Evolutionary conservation across 2,113 vertebrate genomes (phyloP), one percentile per base, ranked within the genome.

Genomic region (Eurypyga helias): DNA sequence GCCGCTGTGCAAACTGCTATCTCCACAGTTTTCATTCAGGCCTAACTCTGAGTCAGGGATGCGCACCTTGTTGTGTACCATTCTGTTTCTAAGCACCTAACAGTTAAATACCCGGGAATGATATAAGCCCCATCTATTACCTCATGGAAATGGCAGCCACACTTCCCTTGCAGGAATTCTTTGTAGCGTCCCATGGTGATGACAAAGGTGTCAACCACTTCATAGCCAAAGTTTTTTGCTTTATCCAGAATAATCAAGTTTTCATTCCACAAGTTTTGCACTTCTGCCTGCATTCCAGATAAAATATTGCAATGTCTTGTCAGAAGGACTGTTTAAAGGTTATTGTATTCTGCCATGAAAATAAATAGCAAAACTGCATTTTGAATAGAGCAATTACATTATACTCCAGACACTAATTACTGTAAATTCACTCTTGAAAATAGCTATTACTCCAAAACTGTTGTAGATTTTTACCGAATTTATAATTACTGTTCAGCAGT

Each of bases 131-230:
- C 70, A 95, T 75, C 19, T 29, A 75, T 95, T 98, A 99, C 99
- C 99, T 99, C 99, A 57, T 99, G 99, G 66, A 99, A 99, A 98
- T 99, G 99, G 81, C 99, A 99, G 62, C 99, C 99, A 2, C 99
- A 99, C 11, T 97, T 98, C 11, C 99, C 99, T 95, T 99, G 99
- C 80, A 99, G 98, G 93, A 99, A 99, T 97, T 99, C 99, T 90
- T 99, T 99, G 96, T 99, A 98, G 25, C 99, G 98, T 29, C 99
- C 99, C 99, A 99, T 99, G 4, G 99, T 99, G 96, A 99, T 97
- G 83, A 98, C 93, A 91, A 99, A 99, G 1, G 99, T 99, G 97
- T 97, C 97, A 31, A 98, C 98, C 48, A 97, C 99, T 98, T 99
- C 99, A 76, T 98, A 99, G 67, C 99, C 99, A 24, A 98, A 97